Evolutionary conservation across 2,113 vertebrate species (phyloP).

Genomic region (Rhabdornis inornatus): DNA sequence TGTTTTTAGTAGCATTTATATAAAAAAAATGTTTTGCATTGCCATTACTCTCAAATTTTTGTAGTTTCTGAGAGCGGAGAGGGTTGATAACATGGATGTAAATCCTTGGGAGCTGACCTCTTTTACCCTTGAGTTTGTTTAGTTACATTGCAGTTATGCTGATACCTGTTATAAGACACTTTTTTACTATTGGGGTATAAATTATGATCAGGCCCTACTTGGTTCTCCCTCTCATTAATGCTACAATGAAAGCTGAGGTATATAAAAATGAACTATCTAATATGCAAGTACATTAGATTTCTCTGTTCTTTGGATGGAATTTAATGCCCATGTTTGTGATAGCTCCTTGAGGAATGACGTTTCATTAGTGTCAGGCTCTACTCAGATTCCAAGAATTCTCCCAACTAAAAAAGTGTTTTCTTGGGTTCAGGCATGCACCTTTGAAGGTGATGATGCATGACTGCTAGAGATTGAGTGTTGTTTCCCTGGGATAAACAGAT

Average conservation of each 20-base stretch:
- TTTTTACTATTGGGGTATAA: background rate
- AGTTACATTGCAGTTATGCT: background rate
- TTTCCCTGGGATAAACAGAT: background rate
- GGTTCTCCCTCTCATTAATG: background rate
- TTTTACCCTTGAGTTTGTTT: background rate
- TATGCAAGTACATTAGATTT: background rate
- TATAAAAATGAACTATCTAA: background rate
- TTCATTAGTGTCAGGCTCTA: background rate
- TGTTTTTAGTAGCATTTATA: conserved; percentile 10
- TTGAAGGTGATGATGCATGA: background rate
- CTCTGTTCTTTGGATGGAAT: background rate
- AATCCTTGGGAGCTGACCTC: background rate
- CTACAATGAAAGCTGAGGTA: background rate
- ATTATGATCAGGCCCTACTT: background rate
- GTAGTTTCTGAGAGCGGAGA: background rate
- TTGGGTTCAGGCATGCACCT: background rate
- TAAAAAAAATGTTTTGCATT: background rate
- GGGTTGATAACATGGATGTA: background rate
- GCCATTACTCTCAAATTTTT: background rate
- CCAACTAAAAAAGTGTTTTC: background rate
- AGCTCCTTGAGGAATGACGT: background rate
- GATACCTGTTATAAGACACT: background rate
- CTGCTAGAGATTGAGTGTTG: background rate
- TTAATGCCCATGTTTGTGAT: background rate
- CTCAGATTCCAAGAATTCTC: background rate